Evolutionary conservation across 2,113 vertebrate genomes (phyloP).

Genomic region (Atherinomorus stipes): DNA sequence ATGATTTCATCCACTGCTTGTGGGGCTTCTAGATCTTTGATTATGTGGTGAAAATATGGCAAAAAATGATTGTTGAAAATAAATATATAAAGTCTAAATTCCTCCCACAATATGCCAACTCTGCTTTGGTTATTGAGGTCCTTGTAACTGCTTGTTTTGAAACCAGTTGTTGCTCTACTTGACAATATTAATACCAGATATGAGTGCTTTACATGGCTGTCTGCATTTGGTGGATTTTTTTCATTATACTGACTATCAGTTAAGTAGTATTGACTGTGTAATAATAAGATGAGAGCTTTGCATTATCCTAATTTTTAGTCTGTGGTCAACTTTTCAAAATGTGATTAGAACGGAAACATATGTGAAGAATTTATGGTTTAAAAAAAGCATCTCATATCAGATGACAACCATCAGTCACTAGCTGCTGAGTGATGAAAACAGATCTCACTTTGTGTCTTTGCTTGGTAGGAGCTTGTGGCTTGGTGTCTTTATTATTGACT

Average conservation of each 20-base stretch:
- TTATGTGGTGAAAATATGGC: slow-evolving; percentile 30
- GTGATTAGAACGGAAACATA: neutral
- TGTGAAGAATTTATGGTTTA: slow-evolving; percentile 4
- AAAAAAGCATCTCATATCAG: slow-evolving; percentile 12
- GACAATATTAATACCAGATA: slow-evolving; percentile 26
- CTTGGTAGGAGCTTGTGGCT: slow-evolving; percentile 12
- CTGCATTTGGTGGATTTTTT: neutral
- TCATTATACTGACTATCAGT: neutral
- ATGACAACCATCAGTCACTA: slow-evolving; percentile 21
- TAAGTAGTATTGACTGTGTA: neutral
- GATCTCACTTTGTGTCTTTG: slow-evolving; percentile 30
- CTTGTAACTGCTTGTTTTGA: slow-evolving; percentile 32
- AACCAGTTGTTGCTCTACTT: slow-evolving; percentile 12
- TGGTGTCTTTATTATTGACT: slow-evolving; percentile 37
- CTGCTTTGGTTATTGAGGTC: slow-evolving; percentile 25
- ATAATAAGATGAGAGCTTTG: neutral
- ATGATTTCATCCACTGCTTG: slow-evolving; percentile 15
- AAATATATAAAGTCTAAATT: neutral
- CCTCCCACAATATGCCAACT: slow-evolving; percentile 5
- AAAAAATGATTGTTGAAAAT: slow-evolving; percentile 27
- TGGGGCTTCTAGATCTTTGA: slow-evolving; percentile 9
- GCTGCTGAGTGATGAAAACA: slow-evolving; percentile 37
- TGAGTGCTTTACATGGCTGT: neutral
- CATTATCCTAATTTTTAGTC: neutral
- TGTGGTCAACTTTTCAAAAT: neutral